Evolutionary conservation across 1,140 invertebrate genomes (phyloP).

Genomic region (Gryon sp.): DNA sequence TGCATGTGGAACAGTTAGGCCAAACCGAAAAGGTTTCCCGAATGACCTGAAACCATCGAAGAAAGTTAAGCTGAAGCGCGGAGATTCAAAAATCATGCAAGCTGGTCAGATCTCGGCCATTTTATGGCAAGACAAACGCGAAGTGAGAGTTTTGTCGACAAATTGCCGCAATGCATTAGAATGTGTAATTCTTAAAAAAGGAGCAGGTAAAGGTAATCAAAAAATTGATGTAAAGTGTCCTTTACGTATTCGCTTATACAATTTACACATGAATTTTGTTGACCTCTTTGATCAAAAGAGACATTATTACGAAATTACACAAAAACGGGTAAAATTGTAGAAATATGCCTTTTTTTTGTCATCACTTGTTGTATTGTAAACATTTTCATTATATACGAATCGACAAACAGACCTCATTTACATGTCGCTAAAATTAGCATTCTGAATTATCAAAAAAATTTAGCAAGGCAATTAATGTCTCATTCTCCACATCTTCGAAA

Average conservation of each 20-base stretch:
- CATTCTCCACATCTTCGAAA: neutral
- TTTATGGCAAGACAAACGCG: slow-evolving; percentile 30
- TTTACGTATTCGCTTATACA: too few relatives aligned
- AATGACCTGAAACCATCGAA: slow-evolving; percentile 16
- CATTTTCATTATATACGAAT: slow-evolving; percentile 14
- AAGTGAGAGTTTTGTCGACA: slow-evolving; percentile 20
- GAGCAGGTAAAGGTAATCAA: slow-evolving; percentile 2
- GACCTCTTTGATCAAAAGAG: slow-evolving; percentile 24
- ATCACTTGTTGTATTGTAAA: slow-evolving; percentile 9
- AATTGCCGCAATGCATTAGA: slow-evolving; percentile 1
- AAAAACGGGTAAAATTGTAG: neutral
- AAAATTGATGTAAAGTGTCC: too few relatives aligned
- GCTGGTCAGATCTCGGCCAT: slow-evolving; percentile 4
- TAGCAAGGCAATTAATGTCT: neutral
- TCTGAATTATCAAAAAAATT: slow-evolving; percentile 17
- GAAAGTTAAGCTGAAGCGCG: slow-evolving; percentile 14
- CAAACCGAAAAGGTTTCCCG: slow-evolving; percentile 3
- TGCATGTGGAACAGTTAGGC: slow-evolving; percentile 12
- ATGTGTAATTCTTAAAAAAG: neutral
- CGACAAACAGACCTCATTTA: neutral
- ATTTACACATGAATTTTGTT: slow-evolving; percentile 18
- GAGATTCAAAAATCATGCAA: slow-evolving; percentile 17
- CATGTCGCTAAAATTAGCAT: neutral
- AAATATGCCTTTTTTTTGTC: slow-evolving; percentile 2
- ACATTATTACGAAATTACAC: neutral